Conservation (phyloP, 2,113 vertebrate species). For the Perca fluviatilis region DNA sequence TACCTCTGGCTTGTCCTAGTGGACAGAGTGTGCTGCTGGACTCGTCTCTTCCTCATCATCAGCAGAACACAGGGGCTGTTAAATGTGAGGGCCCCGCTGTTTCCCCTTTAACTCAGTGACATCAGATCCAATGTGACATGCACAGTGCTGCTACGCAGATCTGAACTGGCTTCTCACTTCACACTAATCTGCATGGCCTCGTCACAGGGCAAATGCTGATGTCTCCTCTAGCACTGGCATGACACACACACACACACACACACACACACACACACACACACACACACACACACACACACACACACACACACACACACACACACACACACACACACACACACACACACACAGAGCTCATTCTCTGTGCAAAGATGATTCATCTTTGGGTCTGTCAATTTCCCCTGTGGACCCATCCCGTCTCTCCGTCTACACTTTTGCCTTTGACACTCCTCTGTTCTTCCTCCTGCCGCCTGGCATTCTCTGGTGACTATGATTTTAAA, state of each 20-base stretch:
- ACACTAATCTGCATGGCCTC: slow-evolving; percentile 75
- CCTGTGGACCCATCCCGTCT: slow-evolving; percentile 33
- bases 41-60: slow-evolving; percentile 44
- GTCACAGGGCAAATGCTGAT: slow-evolving; percentile 77
- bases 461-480: slow-evolving; percentile 12
- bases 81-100: slow-evolving; percentile 63
- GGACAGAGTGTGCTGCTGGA: slow-evolving; percentile 27
- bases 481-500: slow-evolving; percentile 38
- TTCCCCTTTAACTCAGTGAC: slow-evolving; percentile 67
- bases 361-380: slow-evolving; percentile 51
- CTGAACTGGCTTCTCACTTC: slow-evolving; percentile 79
- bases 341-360: slow-evolving; percentile 13
- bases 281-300: slow-evolving; percentile 47
- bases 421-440: slow-evolving; percentile 29
- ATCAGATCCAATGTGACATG: slow-evolving; percentile 78
- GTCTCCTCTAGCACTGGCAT: slow-evolving; percentile 66
- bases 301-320: slow-evolving; percentile 36
- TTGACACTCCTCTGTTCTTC: slow-evolving; percentile 20
- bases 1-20: slow-evolving; percentile 22
- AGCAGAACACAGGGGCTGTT: slow-evolving; percentile 59
- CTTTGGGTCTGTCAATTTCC: slow-evolving; percentile 49
- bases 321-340: slow-evolving; percentile 39
- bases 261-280: slow-evolving; percentile 32
- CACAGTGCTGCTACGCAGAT: slow-evolving; percentile 69
- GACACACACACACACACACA: slow-evolving; percentile 48